A percentile compares a stretch with the other conserved stretches of the same genome.
Evolutionary conservation across 2,888 invertebrate species (phyloP).

Genomic region (Gasteruption jaculator): DNA sequence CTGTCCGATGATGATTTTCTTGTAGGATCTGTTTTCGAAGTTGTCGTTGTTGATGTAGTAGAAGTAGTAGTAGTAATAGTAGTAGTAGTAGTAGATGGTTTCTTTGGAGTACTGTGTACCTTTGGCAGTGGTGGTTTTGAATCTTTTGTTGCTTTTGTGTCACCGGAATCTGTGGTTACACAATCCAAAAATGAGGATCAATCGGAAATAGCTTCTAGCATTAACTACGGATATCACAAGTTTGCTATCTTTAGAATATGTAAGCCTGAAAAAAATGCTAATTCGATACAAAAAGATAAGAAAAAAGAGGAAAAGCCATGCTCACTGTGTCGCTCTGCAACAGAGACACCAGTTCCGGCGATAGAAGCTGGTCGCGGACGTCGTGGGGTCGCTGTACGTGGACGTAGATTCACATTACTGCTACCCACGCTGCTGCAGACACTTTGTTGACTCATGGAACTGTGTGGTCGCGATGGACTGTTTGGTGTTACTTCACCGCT

Average conservation of each 20-base stretch:
- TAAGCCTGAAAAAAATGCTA: constrained; percentile 20
- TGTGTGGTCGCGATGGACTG: constrained; percentile 78
- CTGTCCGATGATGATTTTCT: constrained; percentile 40
- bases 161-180: constrained; percentile 36
- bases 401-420: constrained; percentile 56
- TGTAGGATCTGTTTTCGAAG: no score
- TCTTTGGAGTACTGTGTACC: constrained; percentile 53
- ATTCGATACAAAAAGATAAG: constrained; percentile 17
- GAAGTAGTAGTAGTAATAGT: constrained; percentile 26
- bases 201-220: not conserved
- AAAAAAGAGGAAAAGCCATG: constrained; percentile 37
- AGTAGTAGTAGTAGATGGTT: constrained; percentile 42
- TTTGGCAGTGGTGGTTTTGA: constrained; percentile 64
- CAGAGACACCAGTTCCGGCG: constrained; percentile 77
- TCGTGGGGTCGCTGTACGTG: constrained; percentile 60
- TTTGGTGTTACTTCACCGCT: constrained; percentile 72
- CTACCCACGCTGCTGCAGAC: constrained; percentile 58
- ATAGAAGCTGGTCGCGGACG: constrained; percentile 79
- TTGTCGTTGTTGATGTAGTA: constrained; percentile 25
- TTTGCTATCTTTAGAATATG: constrained; percentile 16
- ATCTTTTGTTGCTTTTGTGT: constrained; percentile 54
- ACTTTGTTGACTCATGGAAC: constrained; percentile 75
- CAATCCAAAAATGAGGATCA: constrained; percentile 3
- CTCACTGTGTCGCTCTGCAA: constrained; percentile 53
- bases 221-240: constrained; percentile 10